A percentile compares a stretch with the other conserved stretches of the same genome.
Conservation (phyloP, 2,113 vertebrate species). For the Cebidichthys violaceus region DNA sequence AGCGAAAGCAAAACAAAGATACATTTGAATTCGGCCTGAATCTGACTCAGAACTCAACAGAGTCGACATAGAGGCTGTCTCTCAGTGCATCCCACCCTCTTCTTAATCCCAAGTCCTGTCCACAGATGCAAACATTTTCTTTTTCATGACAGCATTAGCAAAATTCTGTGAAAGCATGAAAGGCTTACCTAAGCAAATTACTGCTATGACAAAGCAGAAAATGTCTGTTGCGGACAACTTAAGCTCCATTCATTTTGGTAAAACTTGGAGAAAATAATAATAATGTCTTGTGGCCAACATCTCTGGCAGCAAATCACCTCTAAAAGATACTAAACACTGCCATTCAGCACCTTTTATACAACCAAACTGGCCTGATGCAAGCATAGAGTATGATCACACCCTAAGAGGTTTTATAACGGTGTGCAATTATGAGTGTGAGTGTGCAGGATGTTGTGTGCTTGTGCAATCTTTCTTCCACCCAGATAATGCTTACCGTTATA, state of each 20-base stretch:
- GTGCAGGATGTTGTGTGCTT: constrained; percentile 24
- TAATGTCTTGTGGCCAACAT: not conserved
- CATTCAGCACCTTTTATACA: constrained; percentile 40
- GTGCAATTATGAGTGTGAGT: constrained; percentile 44
- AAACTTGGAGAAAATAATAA: not conserved
- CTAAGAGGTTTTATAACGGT: constrained; percentile 50
- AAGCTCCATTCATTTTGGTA: not conserved
- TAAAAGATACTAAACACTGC: constrained; percentile 11
- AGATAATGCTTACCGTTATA: constrained; percentile 69
- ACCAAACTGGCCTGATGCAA: constrained; percentile 18
- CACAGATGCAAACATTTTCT: constrained; percentile 37
- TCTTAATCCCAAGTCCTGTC: constrained; percentile 41
- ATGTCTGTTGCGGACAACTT: not conserved
- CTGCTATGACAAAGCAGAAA: constrained; percentile 26
- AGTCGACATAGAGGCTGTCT: constrained; percentile 17
- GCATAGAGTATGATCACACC: constrained; percentile 44
- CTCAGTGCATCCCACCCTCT: constrained; percentile 15
- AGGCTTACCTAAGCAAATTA: constrained; percentile 33
- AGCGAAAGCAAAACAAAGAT: not conserved
- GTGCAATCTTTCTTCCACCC: constrained; percentile 39
- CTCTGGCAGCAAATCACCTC: not conserved
- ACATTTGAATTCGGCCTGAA: constrained; percentile 14
- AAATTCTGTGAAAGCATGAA: constrained; percentile 37
- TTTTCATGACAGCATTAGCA: constrained; percentile 30
- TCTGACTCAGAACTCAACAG: not conserved